Evolutionary conservation across 2,797 vertebrate genomes (phyloP).

Genomic region (Gymnothorax javanicus): DNA sequence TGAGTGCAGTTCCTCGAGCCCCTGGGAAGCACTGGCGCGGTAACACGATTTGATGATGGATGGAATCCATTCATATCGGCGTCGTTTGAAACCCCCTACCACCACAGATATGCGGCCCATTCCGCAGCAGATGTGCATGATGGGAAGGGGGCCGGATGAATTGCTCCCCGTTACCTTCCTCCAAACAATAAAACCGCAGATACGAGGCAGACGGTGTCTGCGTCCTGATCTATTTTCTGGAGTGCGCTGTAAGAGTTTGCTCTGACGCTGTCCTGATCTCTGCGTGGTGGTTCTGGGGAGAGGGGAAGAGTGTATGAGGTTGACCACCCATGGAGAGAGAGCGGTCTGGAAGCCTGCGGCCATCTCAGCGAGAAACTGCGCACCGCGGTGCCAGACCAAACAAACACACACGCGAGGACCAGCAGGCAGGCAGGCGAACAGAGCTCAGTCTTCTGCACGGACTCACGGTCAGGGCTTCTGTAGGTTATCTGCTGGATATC

Average conservation of each 20-base stretch:
- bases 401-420: slow-evolving; percentile 13
- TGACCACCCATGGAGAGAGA: neutral
- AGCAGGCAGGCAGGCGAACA: neutral
- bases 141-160: neutral
- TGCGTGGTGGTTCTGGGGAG: neutral
- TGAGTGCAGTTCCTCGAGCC: neutral
- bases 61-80: neutral
- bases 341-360: neutral
- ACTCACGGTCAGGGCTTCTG: neutral
- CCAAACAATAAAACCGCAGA: slow-evolving; percentile 28
- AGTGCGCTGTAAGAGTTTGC: slow-evolving; percentile 13
- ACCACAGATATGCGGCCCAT: slow-evolving; percentile 16
- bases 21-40: neutral
- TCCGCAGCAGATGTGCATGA: neutral
- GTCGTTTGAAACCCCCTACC: neutral
- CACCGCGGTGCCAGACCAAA: neutral
- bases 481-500: neutral
- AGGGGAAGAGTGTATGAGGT: neutral
- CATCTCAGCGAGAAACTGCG: neutral
- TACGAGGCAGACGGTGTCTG: neutral
- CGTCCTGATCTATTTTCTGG: slow-evolving; percentile 20
- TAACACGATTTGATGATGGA: neutral
- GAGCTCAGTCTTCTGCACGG: neutral
- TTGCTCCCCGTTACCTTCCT: neutral
- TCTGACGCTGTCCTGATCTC: neutral